Evolutionary conservation across 1,140 invertebrate species (phyloP), one percentile per base, ranked within the genome.

Genomic region (Cotesia vestalis): DNA sequence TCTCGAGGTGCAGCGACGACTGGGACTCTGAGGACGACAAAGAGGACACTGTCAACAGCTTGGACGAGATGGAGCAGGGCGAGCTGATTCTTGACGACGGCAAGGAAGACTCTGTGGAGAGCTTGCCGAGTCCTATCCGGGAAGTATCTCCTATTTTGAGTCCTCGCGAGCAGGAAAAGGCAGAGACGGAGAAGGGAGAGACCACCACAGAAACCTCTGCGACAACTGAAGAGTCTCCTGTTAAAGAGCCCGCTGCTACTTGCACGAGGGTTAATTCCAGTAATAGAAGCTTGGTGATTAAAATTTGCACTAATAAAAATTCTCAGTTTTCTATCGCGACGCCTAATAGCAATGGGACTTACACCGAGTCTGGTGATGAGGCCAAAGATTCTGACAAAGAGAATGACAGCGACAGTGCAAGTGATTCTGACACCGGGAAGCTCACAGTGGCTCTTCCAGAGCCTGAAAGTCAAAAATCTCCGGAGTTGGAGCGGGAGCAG

Each of bases 291-390:
- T 77, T 87, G 67, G 79, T 86, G 4, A 86, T 86, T 36, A 87
- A 86, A 76, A 86, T 87, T 66, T 85, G 83, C 69, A 83, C 84
- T 17, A 87, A 86, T 62, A 85, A 81, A 67, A 86, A 85, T 72
- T 84, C 83, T 4, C 78, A 83, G 4, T 86, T 85, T 72, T 84
- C 84, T 4, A 82, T 87, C 2, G 77, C 76, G 14, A 77, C 80
- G 2, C 73, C 79, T 1, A 78, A 73, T 20, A 36, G 40, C 1
- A 69, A 75, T 40, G 70, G 76, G 35, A 66, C 34, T 27, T 35
- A 34, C n/a, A 75, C 78, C 20, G 71, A 76, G 27, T 38, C 72
- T 20, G 20, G 4, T 59, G 38, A 66, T 53, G 73, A 75, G 36
- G 63, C 64, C 20, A 46, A 70, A 3, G 59, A 14, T 0, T 51